phyloP scores from a whole-genome alignment of 2,797 vertebrate genomes.

The Peromyscus melanophrys region DNA sequence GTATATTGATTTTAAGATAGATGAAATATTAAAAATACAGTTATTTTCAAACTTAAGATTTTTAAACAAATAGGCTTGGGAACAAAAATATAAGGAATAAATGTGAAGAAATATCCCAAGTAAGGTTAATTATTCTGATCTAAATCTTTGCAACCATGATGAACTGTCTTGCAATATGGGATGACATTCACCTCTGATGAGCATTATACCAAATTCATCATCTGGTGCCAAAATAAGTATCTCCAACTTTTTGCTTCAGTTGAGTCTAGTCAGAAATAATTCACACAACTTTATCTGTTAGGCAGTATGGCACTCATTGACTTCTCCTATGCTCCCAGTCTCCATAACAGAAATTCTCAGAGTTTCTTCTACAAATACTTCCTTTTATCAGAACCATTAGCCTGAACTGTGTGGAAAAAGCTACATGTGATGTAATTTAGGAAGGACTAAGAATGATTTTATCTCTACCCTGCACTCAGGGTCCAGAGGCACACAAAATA shows the following conservation, averaged over 20 bases:
- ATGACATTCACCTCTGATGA: not conserved
- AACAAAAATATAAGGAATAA: not conserved
- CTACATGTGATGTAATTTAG: not conserved
- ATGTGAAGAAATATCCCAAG: not conserved
- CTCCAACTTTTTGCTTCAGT: not conserved
- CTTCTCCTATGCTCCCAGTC: not conserved
- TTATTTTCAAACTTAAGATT: not conserved
- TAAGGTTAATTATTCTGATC: not conserved
- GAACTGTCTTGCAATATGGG: not conserved
- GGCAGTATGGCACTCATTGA: not conserved
- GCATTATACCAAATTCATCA: not conserved
- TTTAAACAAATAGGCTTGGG: not conserved
- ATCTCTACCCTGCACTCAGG: not conserved
- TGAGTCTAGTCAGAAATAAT: slow-evolving; percentile 8
- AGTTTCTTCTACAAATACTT: not conserved
- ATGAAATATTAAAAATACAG: slow-evolving; percentile 8
- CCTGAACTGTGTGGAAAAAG: not conserved
- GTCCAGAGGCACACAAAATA: not conserved
- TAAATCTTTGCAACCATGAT: slow-evolving; percentile 27
- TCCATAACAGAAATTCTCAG: not conserved
- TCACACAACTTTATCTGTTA: not conserved
- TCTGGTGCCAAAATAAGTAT: not conserved
- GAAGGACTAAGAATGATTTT: not conserved
- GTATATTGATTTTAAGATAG: not conserved
- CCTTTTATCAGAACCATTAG: not conserved